A percentile compares a stretch with the other conserved stretches of the same genome.
Conservation (phyloP, 2,113 vertebrate genomes). For the Hypocryptadius cinnamomeus region DNA sequence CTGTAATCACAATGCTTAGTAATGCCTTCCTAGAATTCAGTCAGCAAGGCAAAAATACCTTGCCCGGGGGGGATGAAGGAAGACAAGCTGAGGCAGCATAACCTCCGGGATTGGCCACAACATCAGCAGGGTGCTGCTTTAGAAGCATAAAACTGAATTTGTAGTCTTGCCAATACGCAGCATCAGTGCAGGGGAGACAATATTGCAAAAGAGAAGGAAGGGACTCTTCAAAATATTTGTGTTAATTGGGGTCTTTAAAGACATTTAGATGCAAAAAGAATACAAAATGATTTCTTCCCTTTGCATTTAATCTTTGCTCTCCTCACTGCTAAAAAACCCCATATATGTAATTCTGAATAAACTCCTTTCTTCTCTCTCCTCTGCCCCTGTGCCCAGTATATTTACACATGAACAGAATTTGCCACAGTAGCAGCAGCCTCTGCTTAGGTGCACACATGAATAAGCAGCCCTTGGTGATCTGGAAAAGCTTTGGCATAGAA, state of each 20-base stretch:
- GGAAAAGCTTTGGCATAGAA: background rate
- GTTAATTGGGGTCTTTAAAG: background rate
- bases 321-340: background rate
- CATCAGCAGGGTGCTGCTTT: constrained; percentile 47
- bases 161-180: background rate
- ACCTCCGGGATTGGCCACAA: constrained; percentile 12
- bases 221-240: background rate
- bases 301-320: background rate
- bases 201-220: background rate
- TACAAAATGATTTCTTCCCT: background rate
- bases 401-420: background rate
- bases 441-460: background rate
- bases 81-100: constrained; percentile 58
- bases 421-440: background rate
- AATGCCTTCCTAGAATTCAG: constrained; percentile 49
- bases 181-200: background rate
- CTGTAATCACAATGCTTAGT: constrained; percentile 59
- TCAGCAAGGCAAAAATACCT: constrained; percentile 40
- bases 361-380: background rate
- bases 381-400: background rate
- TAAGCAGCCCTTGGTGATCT: background rate
- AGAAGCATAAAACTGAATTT: background rate
- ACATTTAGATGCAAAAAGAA: background rate
- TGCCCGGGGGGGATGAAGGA: background rate
- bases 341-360: background rate